phyloP scores from a whole-genome alignment of 2,888 invertebrate species.

The Cosmorhoe ocellata region DNA sequence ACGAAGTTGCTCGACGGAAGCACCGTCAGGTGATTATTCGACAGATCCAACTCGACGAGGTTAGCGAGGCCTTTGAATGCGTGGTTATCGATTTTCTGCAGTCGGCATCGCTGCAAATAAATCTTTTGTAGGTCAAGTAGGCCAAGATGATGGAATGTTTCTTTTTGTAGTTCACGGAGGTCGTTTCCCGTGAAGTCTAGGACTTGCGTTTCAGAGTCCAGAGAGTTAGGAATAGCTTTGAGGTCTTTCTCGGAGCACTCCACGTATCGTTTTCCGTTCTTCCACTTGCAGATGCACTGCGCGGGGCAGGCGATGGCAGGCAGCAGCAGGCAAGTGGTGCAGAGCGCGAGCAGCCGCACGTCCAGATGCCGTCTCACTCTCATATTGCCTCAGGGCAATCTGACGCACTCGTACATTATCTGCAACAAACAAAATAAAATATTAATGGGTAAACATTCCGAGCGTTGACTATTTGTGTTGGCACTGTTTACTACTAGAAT shows the following conservation, averaged over 20 bases:
- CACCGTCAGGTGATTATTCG: slow-evolving; percentile 89
- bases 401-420: slow-evolving; percentile 61
- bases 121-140: slow-evolving; percentile 94
- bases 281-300: slow-evolving; percentile 95
- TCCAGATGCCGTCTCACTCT: slow-evolving; percentile 63
- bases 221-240: slow-evolving; percentile 88
- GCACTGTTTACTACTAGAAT: no score
- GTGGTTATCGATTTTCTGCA: slow-evolving; percentile 89
- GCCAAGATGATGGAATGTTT: slow-evolving; percentile 89
- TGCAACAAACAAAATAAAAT: slow-evolving; percentile 61
- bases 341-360: slow-evolving; percentile 72
- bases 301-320: slow-evolving; percentile 86
- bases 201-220: slow-evolving; percentile 93
- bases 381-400: slow-evolving; percentile 73
- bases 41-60: slow-evolving; percentile 93
- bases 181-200: slow-evolving; percentile 93
- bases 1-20: slow-evolving; percentile 91
- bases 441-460: slow-evolving; percentile 11
- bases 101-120: slow-evolving; percentile 89
- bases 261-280: slow-evolving; percentile 94
- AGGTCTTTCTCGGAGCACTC: slow-evolving; percentile 92
- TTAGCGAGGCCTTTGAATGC: slow-evolving; percentile 93
- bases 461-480: no score
- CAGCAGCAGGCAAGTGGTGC: slow-evolving; percentile 71
- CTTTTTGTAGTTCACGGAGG: slow-evolving; percentile 88